Percentiles rank a stretch among this genome's conserved stretches.
These are phyloP conservation scores for Chironomus riparius DNA, from an alignment of 2,888 invertebrate genomes.

Conservation along the genomic window DNA sequence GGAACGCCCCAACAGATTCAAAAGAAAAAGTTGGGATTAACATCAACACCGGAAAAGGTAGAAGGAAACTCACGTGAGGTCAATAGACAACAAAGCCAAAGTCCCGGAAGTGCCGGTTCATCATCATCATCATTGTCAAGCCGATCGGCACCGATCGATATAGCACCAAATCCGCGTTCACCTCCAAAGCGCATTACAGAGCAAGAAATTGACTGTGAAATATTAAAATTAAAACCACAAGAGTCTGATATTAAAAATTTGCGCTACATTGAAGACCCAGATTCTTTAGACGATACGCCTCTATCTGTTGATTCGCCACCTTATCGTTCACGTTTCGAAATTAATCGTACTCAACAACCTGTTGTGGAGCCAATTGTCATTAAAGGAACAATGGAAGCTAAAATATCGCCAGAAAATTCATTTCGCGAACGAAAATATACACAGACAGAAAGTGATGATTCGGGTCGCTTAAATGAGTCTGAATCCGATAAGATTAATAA, in stretches of 20 bases:
- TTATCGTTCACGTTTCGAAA: slow-evolving; percentile 9
- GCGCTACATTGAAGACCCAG: slow-evolving; percentile 30
- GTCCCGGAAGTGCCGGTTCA: slow-evolving; percentile 13
- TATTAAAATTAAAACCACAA: slow-evolving; percentile 37
- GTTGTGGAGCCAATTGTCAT: slow-evolving; percentile 39
- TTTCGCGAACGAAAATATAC: slow-evolving; percentile 40
- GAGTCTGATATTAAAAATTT: slow-evolving; percentile 33
- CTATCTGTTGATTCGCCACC: slow-evolving; percentile 38
- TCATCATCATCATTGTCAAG: slow-evolving; percentile 36
- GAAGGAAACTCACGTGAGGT: slow-evolving; percentile 21
- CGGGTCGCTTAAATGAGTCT: not conserved
- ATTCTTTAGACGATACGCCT: slow-evolving; percentile 29
- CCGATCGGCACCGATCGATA: slow-evolving; percentile 61
- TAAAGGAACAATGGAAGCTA: slow-evolving; percentile 38
- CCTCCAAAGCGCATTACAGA: slow-evolving; percentile 53
- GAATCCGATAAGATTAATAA: slow-evolving; percentile 36
- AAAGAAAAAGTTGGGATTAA: slow-evolving; percentile 25
- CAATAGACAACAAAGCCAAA: slow-evolving; percentile 30
- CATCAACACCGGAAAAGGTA: slow-evolving; percentile 29
- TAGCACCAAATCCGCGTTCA: slow-evolving; percentile 49
- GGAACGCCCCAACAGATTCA: slow-evolving; percentile 20
- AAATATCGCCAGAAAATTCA: slow-evolving; percentile 41
- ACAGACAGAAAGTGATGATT: slow-evolving; percentile 31
- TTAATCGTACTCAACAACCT: slow-evolving; percentile 29
- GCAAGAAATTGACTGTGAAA: slow-evolving; percentile 59